Evolutionary conservation across 1,140 invertebrate genomes (phyloP).

Genomic region (Ridgeia piscesae): DNA sequence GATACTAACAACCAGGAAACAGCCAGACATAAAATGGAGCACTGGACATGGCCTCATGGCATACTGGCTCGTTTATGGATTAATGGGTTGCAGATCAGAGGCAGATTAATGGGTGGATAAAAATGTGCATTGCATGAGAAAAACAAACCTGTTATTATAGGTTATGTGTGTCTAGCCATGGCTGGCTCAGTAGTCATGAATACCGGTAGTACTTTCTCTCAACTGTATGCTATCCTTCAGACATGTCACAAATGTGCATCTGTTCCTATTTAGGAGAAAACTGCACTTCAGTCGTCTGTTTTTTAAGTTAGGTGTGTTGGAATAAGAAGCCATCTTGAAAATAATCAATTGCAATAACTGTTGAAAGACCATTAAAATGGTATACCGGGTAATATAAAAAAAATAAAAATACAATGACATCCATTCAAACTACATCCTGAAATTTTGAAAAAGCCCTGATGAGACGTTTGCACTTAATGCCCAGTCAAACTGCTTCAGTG

Average conservation of each 20-base stretch:
- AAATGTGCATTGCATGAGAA: conserved; percentile 5
- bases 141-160: not conserved
- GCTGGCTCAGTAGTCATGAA: not conserved
- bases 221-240: not conserved
- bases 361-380: not conserved
- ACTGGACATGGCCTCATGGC: not conserved
- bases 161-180: not conserved
- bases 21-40: not conserved
- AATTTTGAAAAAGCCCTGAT: not conserved
- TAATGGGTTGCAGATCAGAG: not conserved
- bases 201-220: not conserved
- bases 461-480: not conserved
- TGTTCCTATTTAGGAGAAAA: not conserved
- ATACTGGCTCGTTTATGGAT: not conserved
- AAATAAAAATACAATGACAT: not conserved
- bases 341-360: not conserved
- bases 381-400: not conserved
- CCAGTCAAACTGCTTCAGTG: not conserved
- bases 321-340: not conserved
- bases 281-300: not conserved
- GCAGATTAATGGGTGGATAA: not conserved
- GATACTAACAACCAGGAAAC: not conserved
- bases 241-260: not conserved
- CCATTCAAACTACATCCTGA: not conserved
- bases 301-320: not conserved